These are phyloP conservation scores for Zaprionus camerounensis DNA, from an alignment of 1,140 invertebrate species.

Conservation along the genomic window DNA sequence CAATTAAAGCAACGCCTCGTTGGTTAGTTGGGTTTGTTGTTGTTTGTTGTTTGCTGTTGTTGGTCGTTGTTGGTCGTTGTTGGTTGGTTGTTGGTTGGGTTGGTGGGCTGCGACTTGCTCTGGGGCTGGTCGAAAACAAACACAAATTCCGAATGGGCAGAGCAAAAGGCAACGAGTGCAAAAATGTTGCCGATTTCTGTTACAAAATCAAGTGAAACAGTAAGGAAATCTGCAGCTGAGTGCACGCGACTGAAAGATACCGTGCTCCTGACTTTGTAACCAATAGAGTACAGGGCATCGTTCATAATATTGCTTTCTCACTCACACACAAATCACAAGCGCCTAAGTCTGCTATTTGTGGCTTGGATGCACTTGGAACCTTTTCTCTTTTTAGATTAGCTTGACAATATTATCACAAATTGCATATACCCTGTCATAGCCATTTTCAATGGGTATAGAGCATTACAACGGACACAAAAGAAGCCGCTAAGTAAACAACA, in stretches of 20 bases:
- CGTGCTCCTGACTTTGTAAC: not conserved
- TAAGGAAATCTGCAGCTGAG: not conserved
- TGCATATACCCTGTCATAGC: not conserved
- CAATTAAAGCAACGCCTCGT: constrained; percentile 52
- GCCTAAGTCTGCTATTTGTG: too few species aligned
- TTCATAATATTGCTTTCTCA: too few species aligned
- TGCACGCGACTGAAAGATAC: not conserved
- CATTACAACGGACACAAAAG: constrained; percentile 42
- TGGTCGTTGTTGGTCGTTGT: not conserved
- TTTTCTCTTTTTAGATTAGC: not conserved
- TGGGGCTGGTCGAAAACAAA: constrained; percentile 20
- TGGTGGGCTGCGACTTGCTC: constrained; percentile 5
- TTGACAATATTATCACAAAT: not conserved
- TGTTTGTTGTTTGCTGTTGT: constrained; percentile 1
- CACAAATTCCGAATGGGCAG: constrained; percentile 31
- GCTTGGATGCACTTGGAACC: too few species aligned
- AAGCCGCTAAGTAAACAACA: constrained; percentile 60
- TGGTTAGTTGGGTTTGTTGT: constrained; percentile 33
- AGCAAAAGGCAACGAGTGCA: constrained; percentile 35
- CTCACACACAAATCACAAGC: too few species aligned
- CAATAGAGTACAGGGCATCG: too few species aligned
- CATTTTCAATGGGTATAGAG: not conserved
- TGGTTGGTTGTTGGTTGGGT: constrained; percentile 3
- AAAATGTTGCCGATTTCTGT: constrained; percentile 44
- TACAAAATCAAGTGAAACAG: constrained; percentile 62